Conservation (phyloP, 23 tunicate species). For the Oikopleura dioica region DNA sequence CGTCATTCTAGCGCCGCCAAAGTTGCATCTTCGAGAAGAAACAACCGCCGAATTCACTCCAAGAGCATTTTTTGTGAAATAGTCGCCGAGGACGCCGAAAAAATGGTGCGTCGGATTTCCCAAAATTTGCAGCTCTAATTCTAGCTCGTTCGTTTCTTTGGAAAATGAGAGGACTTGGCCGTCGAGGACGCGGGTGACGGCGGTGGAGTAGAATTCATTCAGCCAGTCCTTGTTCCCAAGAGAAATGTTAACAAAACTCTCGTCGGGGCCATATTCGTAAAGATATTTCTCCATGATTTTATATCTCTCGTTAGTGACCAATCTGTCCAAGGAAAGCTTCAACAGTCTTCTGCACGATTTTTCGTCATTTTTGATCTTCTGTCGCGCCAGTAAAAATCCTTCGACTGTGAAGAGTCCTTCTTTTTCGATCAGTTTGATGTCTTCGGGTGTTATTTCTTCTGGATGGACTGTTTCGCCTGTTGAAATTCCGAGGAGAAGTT, state of each 20-base stretch:
- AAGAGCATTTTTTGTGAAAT: background rate
- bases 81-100: background rate
- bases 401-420: no score
- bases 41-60: background rate
- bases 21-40: background rate
- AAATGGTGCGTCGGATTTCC: conserved; percentile 5
- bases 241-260: background rate
- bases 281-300: background rate
- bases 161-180: background rate
- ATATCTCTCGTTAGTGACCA: background rate
- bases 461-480: conserved; percentile 7
- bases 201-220: background rate
- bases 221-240: background rate
- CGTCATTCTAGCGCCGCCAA: background rate
- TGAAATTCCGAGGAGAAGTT: background rate
- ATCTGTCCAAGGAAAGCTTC: no score
- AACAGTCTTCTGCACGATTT: no score
- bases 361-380: no score
- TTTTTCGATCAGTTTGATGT: background rate
- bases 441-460: background rate
- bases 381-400: no score
- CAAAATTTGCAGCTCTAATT: background rate
- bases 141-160: background rate
- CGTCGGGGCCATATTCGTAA: conserved; percentile 1
- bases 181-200: background rate